Conservation (phyloP, 1,140 invertebrate species). For the Leptinotarsa undecemlineata region DNA sequence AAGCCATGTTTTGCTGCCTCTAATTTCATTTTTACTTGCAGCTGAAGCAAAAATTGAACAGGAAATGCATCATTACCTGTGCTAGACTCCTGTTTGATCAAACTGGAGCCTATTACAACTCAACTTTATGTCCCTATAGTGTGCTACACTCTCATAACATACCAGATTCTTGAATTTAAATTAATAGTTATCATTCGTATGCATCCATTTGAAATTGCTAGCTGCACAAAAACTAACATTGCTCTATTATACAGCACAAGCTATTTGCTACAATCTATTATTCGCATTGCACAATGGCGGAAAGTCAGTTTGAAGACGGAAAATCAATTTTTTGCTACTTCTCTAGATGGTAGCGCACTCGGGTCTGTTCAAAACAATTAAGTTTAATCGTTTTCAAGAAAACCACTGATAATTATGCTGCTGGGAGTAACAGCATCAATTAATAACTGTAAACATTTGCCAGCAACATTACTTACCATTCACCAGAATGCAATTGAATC, state of each 20-base stretch:
- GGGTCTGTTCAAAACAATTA: conserved; percentile 39
- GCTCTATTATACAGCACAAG: conserved; percentile 34
- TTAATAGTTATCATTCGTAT: conserved; percentile 31
- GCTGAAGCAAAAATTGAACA: neutral
- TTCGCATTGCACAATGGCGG: conserved; percentile 35
- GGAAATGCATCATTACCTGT: neutral
- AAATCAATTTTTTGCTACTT: conserved; percentile 40
- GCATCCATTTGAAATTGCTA: conserved; percentile 25
- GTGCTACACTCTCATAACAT: conserved; percentile 4
- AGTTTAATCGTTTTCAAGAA: conserved; percentile 36
- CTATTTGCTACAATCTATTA: conserved; percentile 35
- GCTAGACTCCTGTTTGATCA: neutral
- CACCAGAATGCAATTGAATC: neutral
- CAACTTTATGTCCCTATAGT: neutral
- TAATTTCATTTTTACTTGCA: neutral
- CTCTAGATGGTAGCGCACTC: conserved; percentile 40
- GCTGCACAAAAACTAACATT: conserved; percentile 32
- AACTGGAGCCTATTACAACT: neutral
- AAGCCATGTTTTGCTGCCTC: no score
- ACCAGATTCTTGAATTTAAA: conserved; percentile 24
- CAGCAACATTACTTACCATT: conserved; percentile 18
- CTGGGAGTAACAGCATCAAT: conserved; percentile 32
- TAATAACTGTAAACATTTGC: conserved; percentile 33
- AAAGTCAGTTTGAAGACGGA: conserved; percentile 37
- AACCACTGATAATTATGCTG: conserved; percentile 32